Evolutionary conservation across 2,113 vertebrate species (phyloP).

Genomic region (Paralichthys olivaceus): DNA sequence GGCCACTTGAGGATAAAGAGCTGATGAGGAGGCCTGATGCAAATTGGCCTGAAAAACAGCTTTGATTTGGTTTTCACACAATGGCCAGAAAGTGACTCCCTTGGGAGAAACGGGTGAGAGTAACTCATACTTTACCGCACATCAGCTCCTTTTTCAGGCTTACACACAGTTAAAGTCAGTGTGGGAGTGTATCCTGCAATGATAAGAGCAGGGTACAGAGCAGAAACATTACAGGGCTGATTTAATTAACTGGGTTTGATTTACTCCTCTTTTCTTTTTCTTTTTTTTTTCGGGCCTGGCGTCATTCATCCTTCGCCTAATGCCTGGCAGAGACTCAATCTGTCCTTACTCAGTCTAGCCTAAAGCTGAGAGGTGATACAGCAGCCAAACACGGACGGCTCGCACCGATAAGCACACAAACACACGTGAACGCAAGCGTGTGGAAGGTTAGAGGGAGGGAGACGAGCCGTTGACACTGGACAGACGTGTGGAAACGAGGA

Average conservation of each 20-base stretch:
- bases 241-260: not conserved
- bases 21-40: slow-evolving; percentile 17
- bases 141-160: slow-evolving; percentile 52
- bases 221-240: not conserved
- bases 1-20: slow-evolving; percentile 47
- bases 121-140: slow-evolving; percentile 65
- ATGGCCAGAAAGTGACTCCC: slow-evolving; percentile 54
- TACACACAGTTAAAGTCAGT: slow-evolving; percentile 63
- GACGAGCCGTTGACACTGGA: not conserved
- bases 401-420: slow-evolving; percentile 1
- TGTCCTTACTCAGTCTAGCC: slow-evolving; percentile 50
- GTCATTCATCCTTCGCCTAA: slow-evolving; percentile 48
- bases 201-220: slow-evolving; percentile 60
- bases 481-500: not conserved
- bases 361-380: slow-evolving; percentile 21
- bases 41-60: not conserved
- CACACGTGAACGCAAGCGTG: slow-evolving; percentile 44
- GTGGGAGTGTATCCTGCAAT: slow-evolving; percentile 63
- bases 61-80: slow-evolving; percentile 2
- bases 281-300: slow-evolving; percentile 9
- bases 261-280: not conserved
- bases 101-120: slow-evolving; percentile 27
- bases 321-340: slow-evolving; percentile 62
- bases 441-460: slow-evolving; percentile 13
- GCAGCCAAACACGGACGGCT: slow-evolving; percentile 31